Conservation (phyloP, 2,797 vertebrate species). For the Lindbergichthys nudifrons region DNA sequence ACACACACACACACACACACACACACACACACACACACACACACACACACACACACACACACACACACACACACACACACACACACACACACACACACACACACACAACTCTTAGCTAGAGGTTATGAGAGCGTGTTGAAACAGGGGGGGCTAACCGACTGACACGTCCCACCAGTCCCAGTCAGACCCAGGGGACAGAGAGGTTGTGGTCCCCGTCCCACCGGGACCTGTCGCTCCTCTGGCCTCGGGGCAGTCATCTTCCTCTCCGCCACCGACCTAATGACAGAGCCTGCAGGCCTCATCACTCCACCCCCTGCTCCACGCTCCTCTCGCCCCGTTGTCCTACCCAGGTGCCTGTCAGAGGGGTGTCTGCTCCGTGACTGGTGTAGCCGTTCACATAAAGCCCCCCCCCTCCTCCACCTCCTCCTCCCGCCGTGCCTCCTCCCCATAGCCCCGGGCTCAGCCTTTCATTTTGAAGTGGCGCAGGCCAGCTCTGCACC, state of each 20-base stretch:
- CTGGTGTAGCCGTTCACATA: conserved; percentile 78
- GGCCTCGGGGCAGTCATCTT: conserved; percentile 83
- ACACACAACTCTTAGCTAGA: conserved; percentile 62
- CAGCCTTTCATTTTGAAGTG: conserved; percentile 85
- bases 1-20: not conserved
- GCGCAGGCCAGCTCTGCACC: conserved; percentile 74
- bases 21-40: no score
- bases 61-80: not conserved
- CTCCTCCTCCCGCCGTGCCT: conserved; percentile 46
- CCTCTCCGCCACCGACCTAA: conserved; percentile 77
- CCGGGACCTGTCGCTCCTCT: conserved; percentile 80
- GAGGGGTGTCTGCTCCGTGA: conserved; percentile 80
- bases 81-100: no score
- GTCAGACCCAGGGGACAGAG: conserved; percentile 77
- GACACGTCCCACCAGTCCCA: conserved; percentile 81
- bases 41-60: not conserved
- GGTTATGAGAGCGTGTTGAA: conserved; percentile 76
- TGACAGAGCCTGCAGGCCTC: conserved; percentile 86
- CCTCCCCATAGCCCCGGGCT: conserved; percentile 75
- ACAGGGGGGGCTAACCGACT: conserved; percentile 76
- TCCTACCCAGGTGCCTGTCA: conserved; percentile 87
- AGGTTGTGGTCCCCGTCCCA: conserved; percentile 80
- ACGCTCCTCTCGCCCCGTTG: conserved; percentile 75
- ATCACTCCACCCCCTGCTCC: conserved; percentile 61
- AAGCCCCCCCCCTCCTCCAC: conserved; percentile 66